A percentile compares a stretch with the other conserved stretches of the same genome.
phyloP scores from a whole-genome alignment of 2,113 vertebrate genomes.

The Mus pahari region DNA sequence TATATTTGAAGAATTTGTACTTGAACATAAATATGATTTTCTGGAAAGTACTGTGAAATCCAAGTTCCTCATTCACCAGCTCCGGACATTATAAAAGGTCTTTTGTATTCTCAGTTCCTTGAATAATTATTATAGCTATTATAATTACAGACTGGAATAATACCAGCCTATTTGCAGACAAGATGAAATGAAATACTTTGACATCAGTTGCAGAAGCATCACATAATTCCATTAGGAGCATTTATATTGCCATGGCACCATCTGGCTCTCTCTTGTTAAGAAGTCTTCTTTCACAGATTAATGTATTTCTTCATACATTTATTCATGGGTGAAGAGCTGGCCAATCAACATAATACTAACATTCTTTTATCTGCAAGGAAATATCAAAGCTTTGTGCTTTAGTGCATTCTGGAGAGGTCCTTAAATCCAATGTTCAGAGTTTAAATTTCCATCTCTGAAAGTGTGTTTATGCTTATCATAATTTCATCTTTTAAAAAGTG shows the following conservation, averaged over 20 bases:
- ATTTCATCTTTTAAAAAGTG: constrained; percentile 54
- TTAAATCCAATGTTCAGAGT: constrained; percentile 54
- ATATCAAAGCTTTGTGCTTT: constrained; percentile 10
- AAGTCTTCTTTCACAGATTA: constrained; percentile 74
- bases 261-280: constrained; percentile 81
- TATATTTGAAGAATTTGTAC: constrained; percentile 16
- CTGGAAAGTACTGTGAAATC: constrained; percentile 64
- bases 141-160: constrained; percentile 69
- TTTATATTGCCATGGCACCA: constrained; percentile 76
- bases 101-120: constrained; percentile 42
- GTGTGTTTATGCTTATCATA: neutral
- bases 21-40: constrained; percentile 66
- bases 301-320: constrained; percentile 76
- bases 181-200: constrained; percentile 76
- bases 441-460: constrained; percentile 48
- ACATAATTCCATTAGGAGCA: constrained; percentile 78
- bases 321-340: constrained; percentile 67
- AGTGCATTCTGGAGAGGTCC: constrained; percentile 38
- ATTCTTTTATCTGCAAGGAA: constrained; percentile 68
- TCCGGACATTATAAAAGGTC: constrained; percentile 38
- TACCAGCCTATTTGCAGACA: constrained; percentile 69
- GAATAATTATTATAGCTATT: constrained; percentile 68
- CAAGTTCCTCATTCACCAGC: constrained; percentile 56
- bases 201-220: constrained; percentile 73
- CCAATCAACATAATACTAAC: constrained; percentile 59